Evolutionary conservation across 2,888 invertebrate species (phyloP), one percentile per base, ranked within the genome.

Genomic region (Cheilosia pagana): DNA sequence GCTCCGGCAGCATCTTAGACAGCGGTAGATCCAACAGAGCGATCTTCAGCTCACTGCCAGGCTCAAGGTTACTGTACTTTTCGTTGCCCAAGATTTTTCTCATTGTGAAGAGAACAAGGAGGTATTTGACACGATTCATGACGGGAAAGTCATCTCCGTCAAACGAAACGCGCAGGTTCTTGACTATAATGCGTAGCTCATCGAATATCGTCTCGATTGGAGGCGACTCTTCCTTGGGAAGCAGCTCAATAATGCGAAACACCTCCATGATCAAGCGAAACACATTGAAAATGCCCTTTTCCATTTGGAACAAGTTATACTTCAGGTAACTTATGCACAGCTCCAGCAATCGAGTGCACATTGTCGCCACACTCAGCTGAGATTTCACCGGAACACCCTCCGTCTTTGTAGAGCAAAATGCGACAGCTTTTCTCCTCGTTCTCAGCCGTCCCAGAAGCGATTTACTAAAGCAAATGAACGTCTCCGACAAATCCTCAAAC

Each of bases 121-220:
- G 50, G 10, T 89, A 89, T 21, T 89, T 87, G 0, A 90, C 79
- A 3, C 91, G 89, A 3, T 89, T 88, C 12, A 88, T 79, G 16
- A 86, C 81, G 3, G 88, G 87, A n/a, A 87, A 87, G 23, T 87
- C 85, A 6, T 85, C 82, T 0, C 81, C 55, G 0, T 78, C 14
- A 41, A 87, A 88, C 6, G 86, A 86, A 0, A 25, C 4, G 0
- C 86, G 76, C 3, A 90, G 55, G 1, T 74, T 81, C 5, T 35
- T 21, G 1, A 87, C 87, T 12, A 88, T 83, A 10, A 21, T 4
- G 0, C 79, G 63, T 4, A 91, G 23, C 6, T 82, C 70, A 82
- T 21, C 72, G 14, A 45, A 89, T 48, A 31, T 68, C 6, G 4
- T 3, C 0, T 0, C 74, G 14, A 2, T 88, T 53, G 8, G 88